These are phyloP conservation scores for Tenthredo livida DNA, from an alignment of 2,888 invertebrate species.

Conservation along the genomic window DNA sequence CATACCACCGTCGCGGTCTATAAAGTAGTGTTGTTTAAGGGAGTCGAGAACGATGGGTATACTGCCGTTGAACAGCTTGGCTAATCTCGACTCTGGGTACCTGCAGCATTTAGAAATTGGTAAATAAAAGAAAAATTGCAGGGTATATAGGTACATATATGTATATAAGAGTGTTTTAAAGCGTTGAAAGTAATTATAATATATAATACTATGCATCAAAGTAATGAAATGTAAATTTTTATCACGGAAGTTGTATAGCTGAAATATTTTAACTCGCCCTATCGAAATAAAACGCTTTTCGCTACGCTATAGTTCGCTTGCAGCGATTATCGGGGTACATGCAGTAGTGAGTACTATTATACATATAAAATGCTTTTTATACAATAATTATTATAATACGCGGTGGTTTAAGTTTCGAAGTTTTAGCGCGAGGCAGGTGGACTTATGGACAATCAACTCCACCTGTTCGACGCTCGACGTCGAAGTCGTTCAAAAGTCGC, in stretches of 20 bases:
- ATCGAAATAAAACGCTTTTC: neutral
- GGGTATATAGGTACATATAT: no score
- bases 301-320: neutral
- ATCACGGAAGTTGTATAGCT: neutral
- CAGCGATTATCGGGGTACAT: neutral
- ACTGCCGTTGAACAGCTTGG: slow-evolving; percentile 95
- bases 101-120: slow-evolving; percentile 81
- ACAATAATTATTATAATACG: slow-evolving; percentile 39
- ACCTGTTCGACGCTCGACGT: slow-evolving; percentile 45
- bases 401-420: neutral
- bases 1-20: slow-evolving; percentile 98
- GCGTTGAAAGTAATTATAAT: neutral
- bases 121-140: slow-evolving; percentile 2
- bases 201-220: neutral
- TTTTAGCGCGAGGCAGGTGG: slow-evolving; percentile 22
- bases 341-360: neutral
- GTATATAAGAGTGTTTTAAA: no score
- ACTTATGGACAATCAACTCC: slow-evolving; percentile 51
- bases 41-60: slow-evolving; percentile 98
- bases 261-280: neutral
- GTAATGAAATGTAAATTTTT: neutral
- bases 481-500: slow-evolving; percentile 50
- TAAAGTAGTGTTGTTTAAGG: slow-evolving; percentile 98
- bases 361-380: neutral
- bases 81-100: slow-evolving; percentile 94